Conservation (phyloP, 1,140 invertebrate species). For the Tetramorium alpestre region DNA sequence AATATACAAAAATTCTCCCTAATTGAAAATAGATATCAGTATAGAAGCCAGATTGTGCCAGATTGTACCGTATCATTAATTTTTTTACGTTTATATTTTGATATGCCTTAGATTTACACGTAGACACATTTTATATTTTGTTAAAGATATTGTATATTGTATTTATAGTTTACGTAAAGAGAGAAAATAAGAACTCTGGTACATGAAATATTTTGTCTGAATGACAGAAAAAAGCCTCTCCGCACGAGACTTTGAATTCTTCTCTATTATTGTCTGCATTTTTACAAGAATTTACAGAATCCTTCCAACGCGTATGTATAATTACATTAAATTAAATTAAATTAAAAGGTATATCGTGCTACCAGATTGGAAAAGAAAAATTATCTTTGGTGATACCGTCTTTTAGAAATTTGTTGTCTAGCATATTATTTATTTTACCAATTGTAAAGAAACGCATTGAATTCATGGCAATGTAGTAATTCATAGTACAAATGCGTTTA, state of each 20-base stretch:
- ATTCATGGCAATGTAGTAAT: neutral
- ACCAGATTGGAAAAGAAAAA: neutral
- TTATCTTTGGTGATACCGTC: neutral
- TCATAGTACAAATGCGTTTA: slow-evolving; percentile 21
- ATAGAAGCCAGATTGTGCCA: neutral
- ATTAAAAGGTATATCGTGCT: no score
- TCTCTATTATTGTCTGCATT: neutral
- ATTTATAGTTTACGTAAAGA: no score
- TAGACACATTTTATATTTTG: neutral
- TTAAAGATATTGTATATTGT: no score
- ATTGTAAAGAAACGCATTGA: neutral
- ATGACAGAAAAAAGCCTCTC: neutral
- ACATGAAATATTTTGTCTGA: neutral
- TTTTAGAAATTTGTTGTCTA: neutral
- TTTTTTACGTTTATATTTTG: neutral
- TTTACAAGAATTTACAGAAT: neutral
- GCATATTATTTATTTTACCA: neutral
- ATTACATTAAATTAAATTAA: neutral
- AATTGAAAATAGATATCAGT: neutral
- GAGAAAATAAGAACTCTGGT: neutral
- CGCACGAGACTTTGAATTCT: no score
- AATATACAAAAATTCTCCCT: no score
- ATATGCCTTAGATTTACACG: no score
- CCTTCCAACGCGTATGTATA: neutral
- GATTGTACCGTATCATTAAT: neutral